phyloP scores from a whole-genome alignment of 2,113 vertebrate species.

The Pangasianodon gigas region DNA sequence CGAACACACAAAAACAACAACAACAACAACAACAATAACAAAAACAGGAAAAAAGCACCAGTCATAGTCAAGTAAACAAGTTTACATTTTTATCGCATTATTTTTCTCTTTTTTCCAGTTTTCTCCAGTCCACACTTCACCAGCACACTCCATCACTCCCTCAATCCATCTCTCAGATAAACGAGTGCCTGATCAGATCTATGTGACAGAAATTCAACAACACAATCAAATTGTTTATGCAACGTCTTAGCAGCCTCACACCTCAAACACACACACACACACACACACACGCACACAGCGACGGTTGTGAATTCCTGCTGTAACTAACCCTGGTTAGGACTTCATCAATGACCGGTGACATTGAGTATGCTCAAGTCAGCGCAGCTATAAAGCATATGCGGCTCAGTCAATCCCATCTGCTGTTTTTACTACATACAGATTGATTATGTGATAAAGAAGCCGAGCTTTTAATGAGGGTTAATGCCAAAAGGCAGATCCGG shows the following conservation, averaged over 20 bases:
- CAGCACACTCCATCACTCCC: not conserved
- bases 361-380: conserved; percentile 81
- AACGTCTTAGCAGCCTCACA: conserved; percentile 72
- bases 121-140: not conserved
- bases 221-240: conserved; percentile 77
- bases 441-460: conserved; percentile 82
- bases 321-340: conserved; percentile 83
- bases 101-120: not conserved
- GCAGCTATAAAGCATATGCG: conserved; percentile 92
- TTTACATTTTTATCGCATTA: not conserved
- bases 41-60: not conserved
- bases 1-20: not conserved
- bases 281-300: conserved; percentile 50
- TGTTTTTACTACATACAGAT: conserved; percentile 87
- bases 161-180: conserved; percentile 48
- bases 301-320: conserved; percentile 79
- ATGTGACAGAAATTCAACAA: conserved; percentile 75
- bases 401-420: conserved; percentile 89
- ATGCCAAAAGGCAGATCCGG: conserved; percentile 73
- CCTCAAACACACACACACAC: conserved; percentile 12
- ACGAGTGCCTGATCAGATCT: conserved; percentile 73
- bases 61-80: not conserved
- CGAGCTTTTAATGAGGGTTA: conserved; percentile 77
- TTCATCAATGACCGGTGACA: conserved; percentile 86
- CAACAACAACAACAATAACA: too few species aligned